Evolutionary conservation across 2,888 invertebrate genomes (phyloP), one percentile per base, ranked within the genome.

Genomic region (Aporophyla nigra): DNA sequence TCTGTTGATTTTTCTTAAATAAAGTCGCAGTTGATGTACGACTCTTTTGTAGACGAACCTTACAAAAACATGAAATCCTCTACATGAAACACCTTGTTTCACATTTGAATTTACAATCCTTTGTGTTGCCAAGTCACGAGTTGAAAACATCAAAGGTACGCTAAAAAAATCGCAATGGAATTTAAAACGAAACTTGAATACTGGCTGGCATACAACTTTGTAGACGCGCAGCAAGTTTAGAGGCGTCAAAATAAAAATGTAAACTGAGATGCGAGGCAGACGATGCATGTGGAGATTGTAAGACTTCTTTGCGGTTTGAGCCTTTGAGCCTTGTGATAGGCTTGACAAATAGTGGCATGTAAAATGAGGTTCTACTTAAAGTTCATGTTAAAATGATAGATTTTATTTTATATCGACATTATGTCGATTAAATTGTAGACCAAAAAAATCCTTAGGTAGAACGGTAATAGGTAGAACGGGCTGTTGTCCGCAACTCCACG

Each of bases 221-320:
- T 80, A 65, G 71, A 76, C n/a, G 63, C 71, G 76, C 68, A 72
- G 74, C 81, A 86, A 82, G 88, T 83, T 88, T 84, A 87, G 83
- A 88, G 72, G 87, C 86, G 89, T 88, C 88, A 82, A 90, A 91
- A 91, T 91, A 93, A 92, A 88, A 92, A 93, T 84, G 90, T 91
- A 93, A 93, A 88, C 80, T 74, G 90, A 90, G 89, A 92, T 88
- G 90, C 87, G 87, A 89, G 90, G 93, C 93, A 93, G 95, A 94
- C 92, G 94, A 95, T 95, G 95, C 95, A 94, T 94, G 95, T 88
- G 90, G 92, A 91, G 89, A 90, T 96, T 94, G 95, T 96, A 95
- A 90, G 96, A 90, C 96, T 96, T 96, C 96, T 90, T 89, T 95
- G 96, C 91, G 96, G 96, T 96, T 88, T 90, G 75, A 83, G 82